Evolutionary conservation across 35 echinoderm and acorn worm genomes (phyloP).

Genomic region (Eucidaris tribuloides): DNA sequence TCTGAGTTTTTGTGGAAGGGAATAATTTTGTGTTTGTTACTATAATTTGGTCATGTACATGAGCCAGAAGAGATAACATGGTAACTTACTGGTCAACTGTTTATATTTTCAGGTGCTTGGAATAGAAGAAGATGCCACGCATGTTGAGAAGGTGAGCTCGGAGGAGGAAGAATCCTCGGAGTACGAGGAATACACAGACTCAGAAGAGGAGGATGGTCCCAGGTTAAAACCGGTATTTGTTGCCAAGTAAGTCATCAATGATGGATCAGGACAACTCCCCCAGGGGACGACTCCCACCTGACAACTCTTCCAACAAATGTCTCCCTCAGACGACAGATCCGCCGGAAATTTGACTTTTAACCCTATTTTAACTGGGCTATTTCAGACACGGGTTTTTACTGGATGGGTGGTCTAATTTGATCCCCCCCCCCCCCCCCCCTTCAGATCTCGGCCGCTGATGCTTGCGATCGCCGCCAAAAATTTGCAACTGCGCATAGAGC

Average conservation of each 20-base stretch:
- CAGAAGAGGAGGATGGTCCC: constrained; percentile 85
- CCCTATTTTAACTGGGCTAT: too few species aligned
- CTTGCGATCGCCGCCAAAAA: neutral
- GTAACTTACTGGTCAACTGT: too few species aligned
- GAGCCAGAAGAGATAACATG: too few species aligned
- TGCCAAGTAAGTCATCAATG: constrained; percentile 64
- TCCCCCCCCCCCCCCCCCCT: too few species aligned
- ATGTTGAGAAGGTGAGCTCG: constrained; percentile 49
- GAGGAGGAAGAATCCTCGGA: constrained; percentile 85
- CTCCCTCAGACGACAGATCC: neutral
- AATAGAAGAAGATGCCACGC: constrained; percentile 52
- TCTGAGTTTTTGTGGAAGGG: too few species aligned
- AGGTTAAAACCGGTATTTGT: constrained; percentile 97
- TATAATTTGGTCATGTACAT: too few species aligned
- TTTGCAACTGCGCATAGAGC: too few species aligned
- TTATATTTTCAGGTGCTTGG: constrained; percentile 35
- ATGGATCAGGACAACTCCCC: neutral
- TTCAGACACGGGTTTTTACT: too few species aligned
- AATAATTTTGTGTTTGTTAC: too few species aligned
- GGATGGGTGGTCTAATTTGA: too few species aligned
- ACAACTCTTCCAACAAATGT: neutral
- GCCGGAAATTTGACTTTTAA: too few species aligned
- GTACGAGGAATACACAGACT: constrained; percentile 93
- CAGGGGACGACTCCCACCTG: neutral
- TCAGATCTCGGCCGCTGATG: too few species aligned